Percentiles rank a stretch among this genome's conserved stretches.
phyloP scores from a whole-genome alignment of 2,888 invertebrate species.

The Schrankia costaestrigalis region DNA sequence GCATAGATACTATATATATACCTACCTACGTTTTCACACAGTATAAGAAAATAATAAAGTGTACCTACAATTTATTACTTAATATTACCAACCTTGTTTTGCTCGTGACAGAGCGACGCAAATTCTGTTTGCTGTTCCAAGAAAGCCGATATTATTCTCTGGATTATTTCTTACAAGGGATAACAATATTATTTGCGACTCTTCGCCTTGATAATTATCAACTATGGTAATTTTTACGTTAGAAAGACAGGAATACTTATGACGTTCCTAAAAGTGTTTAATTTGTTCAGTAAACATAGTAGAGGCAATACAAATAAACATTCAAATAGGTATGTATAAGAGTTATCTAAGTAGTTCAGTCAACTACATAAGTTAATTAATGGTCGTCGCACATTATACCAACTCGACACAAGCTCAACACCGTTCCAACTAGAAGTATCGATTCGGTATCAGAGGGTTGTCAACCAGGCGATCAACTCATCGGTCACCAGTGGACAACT shows the following conservation, averaged over 20 bases:
- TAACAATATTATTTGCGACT: conserved; percentile 87
- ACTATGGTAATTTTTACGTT: conserved; percentile 84
- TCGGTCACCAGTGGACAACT: no score
- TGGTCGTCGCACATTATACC: no score
- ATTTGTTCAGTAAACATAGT: neutral
- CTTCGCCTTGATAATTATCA: conserved; percentile 91
- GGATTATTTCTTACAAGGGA: conserved; percentile 88
- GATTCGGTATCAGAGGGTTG: no score
- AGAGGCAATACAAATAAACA: no score
- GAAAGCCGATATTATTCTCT: conserved; percentile 84
- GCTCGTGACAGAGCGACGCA: conserved; percentile 89
- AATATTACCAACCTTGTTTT: conserved; percentile 57
- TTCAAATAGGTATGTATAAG: no score
- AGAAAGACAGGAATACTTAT: conserved; percentile 48
- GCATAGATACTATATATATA: neutral
- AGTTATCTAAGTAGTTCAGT: no score
- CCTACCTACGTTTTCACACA: no score
- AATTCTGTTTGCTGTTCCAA: conserved; percentile 85
- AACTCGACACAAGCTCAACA: no score
- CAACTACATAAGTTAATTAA: no score
- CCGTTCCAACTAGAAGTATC: no score
- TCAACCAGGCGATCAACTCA: no score
- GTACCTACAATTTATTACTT: neutral
- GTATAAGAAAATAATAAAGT: no score
- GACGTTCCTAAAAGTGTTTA: conserved; percentile 47